Evolutionary conservation across 2,797 vertebrate species (phyloP), one percentile per base, ranked within the genome.

Genomic region (Protosalanx chinensis): DNA sequence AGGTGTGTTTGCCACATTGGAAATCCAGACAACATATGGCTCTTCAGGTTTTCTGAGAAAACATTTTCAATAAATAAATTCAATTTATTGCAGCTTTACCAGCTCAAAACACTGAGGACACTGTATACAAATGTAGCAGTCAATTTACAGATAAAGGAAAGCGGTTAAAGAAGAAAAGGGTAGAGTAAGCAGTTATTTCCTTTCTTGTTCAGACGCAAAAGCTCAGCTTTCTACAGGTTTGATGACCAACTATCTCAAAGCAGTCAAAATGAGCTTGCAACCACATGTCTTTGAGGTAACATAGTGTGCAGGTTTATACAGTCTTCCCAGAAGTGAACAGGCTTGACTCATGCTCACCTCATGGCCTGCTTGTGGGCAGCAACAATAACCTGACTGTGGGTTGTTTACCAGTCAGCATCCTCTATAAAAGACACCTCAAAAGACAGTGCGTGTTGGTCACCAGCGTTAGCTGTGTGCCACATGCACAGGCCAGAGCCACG

Each of bases 161-260:
- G 29, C 29, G 35, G 29, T 56, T 20, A 57, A 33, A 57, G 7
- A 33, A 68, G 49, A 20, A 58, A 57, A 57, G 1, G 10, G 66
- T 33, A 35, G 20, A 20, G 66, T 57, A 68, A 35, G 51, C 29
- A 35, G 30, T 58, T 58, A 56, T 56, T 33, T 68, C 51, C 51
- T 68, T 56, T 29, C 23, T 30, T 66, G 37, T 15, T 66, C 13
- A 15, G 53, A 68, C 20, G 20, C 18, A 56, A 10, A n/a, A 68
- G 16, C 3, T 4, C 41, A 0, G 37, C 37, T 23, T 41, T 35
- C 16, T 10, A 5, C 33, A 15, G n/a, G 10, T 30, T 15, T 27
- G 41, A 51, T 2, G 30, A 53, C 8, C 16, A 58, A 68, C 16
- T 33, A 57, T 68, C 7, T 35, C 16, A 18, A 4, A 56, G 16